These are phyloP conservation scores for Nephrotoma flavescens DNA, from an alignment of 2,888 invertebrate species.

Conservation along the genomic window DNA sequence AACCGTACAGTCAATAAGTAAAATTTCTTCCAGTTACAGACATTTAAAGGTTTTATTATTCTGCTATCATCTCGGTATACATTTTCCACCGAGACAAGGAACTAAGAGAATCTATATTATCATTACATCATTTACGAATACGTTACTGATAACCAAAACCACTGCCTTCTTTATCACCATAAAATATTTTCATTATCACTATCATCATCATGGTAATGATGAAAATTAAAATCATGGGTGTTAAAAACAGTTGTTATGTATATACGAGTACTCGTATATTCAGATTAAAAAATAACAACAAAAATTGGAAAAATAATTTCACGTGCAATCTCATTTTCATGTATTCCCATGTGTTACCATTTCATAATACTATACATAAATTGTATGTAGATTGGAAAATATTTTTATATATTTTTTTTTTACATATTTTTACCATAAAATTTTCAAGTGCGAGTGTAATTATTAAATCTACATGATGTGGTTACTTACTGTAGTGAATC, in stretches of 20 bases:
- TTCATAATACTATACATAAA: neutral
- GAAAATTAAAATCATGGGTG: neutral
- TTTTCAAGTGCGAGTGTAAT: neutral
- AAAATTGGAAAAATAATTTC: neutral
- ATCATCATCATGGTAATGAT: neutral
- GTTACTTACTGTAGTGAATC: slow-evolving; percentile 30
- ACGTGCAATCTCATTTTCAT: slow-evolving; percentile 3
- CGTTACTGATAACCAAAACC: neutral
- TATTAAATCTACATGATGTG: neutral
- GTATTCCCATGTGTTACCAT: slow-evolving; percentile 8
- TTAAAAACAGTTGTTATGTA: neutral
- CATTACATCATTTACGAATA: neutral
- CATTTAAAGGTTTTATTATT: neutral
- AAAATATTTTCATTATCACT: neutral
- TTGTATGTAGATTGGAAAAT: neutral
- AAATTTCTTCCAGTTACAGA: neutral
- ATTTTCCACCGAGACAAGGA: neutral
- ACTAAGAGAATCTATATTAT: neutral
- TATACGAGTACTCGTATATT: neutral
- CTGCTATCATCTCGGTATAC: neutral
- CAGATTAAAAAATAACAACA: neutral
- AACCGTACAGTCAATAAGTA: neutral
- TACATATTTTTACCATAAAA: neutral
- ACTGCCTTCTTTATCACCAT: neutral
- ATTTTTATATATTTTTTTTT: neutral